phyloP scores from a whole-genome alignment of 2,888 invertebrate genomes.

The Scaptomyza reducta region DNA sequence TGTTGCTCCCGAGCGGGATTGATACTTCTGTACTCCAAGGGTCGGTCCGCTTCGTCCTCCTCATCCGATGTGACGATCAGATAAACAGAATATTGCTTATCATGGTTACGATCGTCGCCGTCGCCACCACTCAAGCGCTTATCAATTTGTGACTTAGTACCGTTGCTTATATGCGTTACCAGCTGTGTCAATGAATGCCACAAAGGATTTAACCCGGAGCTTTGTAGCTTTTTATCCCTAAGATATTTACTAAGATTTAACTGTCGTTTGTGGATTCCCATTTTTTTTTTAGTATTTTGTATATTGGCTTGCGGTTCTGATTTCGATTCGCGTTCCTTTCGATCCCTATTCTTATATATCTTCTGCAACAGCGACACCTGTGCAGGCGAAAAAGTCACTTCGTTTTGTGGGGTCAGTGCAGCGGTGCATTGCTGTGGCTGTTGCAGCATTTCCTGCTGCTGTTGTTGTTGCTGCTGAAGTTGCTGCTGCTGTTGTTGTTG shows the following conservation, averaged over 20 bases:
- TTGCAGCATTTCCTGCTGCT: neutral
- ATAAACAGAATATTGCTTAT: conserved; percentile 54
- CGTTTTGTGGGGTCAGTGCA: neutral
- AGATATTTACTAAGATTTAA: conserved; percentile 52
- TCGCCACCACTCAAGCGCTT: conserved; percentile 33
- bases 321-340: too few relatives aligned
- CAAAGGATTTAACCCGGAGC: conserved; percentile 19
- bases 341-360: neutral
- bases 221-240: conserved; percentile 15
- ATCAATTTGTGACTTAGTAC: neutral
- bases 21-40: neutral
- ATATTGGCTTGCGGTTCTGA: neutral
- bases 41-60: conserved; percentile 29
- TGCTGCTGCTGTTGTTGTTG: neutral
- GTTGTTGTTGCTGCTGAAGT: neutral
- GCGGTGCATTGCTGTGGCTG: neutral
- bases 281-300: neutral
- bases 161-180: conserved; percentile 42
- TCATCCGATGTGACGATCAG: conserved; percentile 54
- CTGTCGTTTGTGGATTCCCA: neutral
- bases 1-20: neutral
- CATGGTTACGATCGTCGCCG: neutral
- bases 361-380: conserved; percentile 3
- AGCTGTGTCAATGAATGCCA: conserved; percentile 49
- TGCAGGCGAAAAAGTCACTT: neutral